Evolutionary conservation across 2,113 vertebrate species (phyloP).

Genomic region (Pontoporia blainvillei): DNA sequence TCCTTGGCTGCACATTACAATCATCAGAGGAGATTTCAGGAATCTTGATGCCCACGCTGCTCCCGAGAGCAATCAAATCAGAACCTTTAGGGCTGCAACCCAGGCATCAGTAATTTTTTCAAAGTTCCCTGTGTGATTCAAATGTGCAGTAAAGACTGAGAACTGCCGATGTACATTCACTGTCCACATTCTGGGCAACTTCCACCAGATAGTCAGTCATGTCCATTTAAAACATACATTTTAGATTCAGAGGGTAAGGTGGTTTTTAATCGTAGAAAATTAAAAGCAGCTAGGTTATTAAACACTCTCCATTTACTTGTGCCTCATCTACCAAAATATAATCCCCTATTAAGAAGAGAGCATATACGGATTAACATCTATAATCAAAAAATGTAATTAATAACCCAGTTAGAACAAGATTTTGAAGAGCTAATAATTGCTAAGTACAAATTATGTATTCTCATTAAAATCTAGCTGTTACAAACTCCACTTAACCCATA

Average conservation of each 20-base stretch:
- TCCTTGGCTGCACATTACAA: too few species aligned
- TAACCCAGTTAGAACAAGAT: conserved; percentile 67
- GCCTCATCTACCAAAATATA: conserved; percentile 51
- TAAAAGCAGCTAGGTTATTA: conserved; percentile 19
- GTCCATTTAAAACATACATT: not conserved
- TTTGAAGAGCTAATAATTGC: conserved; percentile 68
- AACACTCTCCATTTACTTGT: conserved; percentile 24
- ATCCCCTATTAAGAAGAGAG: conserved; percentile 52
- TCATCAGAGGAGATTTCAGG: not conserved
- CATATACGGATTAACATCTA: conserved; percentile 64
- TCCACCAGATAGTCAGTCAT: not conserved
- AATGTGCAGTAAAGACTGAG: not conserved
- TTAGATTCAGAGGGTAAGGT: not conserved
- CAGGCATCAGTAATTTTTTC: not conserved
- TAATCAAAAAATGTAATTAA: conserved; percentile 70
- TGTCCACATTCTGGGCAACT: not conserved
- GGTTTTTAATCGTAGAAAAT: not conserved
- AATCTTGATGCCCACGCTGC: not conserved
- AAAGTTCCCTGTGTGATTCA: not conserved
- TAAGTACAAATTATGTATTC: conserved; percentile 61
- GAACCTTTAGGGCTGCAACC: not conserved
- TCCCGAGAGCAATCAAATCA: not conserved
- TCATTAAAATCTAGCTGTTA: conserved; percentile 68
- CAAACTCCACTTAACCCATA: conserved; percentile 56
- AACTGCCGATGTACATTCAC: not conserved